Evolutionary conservation across 2,888 invertebrate species (phyloP).

Genomic region (Gonocerus acuteangulatus): DNA sequence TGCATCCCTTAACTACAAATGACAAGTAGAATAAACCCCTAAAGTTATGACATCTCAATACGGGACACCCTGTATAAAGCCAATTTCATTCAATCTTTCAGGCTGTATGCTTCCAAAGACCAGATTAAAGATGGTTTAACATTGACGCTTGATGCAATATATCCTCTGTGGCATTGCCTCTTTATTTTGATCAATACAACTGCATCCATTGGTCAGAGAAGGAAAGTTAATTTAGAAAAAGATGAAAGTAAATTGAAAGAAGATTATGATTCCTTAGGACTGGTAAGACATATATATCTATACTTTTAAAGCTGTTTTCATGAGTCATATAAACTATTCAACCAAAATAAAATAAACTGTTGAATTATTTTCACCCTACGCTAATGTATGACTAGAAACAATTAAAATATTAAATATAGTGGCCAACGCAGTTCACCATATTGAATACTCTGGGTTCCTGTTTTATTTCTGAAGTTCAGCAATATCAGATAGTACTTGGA

Average conservation of each 20-base stretch:
- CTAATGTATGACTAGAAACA: background rate
- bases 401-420: too few relatives aligned
- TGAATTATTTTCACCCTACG: background rate
- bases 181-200: conserved; percentile 57
- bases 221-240: conserved; percentile 27
- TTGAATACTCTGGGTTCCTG: too few relatives aligned
- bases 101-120: conserved; percentile 50
- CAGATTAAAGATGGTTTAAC: conserved; percentile 50
- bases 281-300: conserved; percentile 28
- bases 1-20: too few relatives aligned
- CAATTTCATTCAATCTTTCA: too few relatives aligned
- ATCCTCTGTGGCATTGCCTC: conserved; percentile 52
- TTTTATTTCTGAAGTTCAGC: too few relatives aligned
- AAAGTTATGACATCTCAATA: too few relatives aligned
- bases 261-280: conserved; percentile 37
- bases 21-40: too few relatives aligned
- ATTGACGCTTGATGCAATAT: conserved; percentile 50
- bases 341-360: background rate
- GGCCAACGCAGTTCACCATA: too few relatives aligned
- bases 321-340: too few relatives aligned
- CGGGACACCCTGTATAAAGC: too few relatives aligned
- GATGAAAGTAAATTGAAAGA: conserved; percentile 21
- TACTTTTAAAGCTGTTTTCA: background rate
- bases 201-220: conserved; percentile 43
- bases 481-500: too few relatives aligned